Base-by-base conservation (phyloP, 2,888 invertebrate species). In the Netelia inedita region DNA sequence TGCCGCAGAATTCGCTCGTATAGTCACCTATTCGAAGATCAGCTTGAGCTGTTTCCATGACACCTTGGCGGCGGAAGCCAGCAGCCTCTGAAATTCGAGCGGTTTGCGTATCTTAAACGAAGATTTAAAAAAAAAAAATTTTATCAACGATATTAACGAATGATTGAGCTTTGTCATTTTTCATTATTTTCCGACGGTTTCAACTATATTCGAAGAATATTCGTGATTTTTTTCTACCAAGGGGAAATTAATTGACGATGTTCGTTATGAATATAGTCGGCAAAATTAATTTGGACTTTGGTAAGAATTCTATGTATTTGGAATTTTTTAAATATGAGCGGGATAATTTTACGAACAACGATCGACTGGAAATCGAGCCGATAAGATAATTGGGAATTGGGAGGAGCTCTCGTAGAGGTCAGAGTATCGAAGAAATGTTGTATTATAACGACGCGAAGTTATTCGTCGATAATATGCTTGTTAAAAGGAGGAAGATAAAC, bases 11-110 rank as follows among this genome's bases (percentile, higher is more conserved):
- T 73, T 88, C 85, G 57, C 86, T 74, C 5, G 87, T 72, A 74
- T 80, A 84, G 79, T 90, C 87, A 83, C 85, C 87, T 86, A 89
- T 87, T 86, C 86, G 87, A 80, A 89, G 83, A 85, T 87, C 86
- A 11, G 84, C 86, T 85, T 88, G 89, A 86, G 80, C 86, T 87
- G 90, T 89, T 90, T 91, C 91, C 91, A 91, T 91, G 86, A 88
- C 91, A 89, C 85, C 79, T 19, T 2, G 28, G 55, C 83, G 35
- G 75, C 46, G 6, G 43, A 9, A 69, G 19, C 21, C 43, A 23
- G 53, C 57, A 10, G 65, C 23, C 9, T 66, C 75, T 75, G 79
- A 46, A 66, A 75, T 66, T 43, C 21, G 1, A 65, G 2, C 9
- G 6, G 0, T 1, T 16, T 55, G 11, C 9, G 16, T 19, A 55